These are phyloP conservation scores for Chironomus riparius DNA, from an alignment of 2,888 invertebrate genomes.

Conservation along the genomic window DNA sequence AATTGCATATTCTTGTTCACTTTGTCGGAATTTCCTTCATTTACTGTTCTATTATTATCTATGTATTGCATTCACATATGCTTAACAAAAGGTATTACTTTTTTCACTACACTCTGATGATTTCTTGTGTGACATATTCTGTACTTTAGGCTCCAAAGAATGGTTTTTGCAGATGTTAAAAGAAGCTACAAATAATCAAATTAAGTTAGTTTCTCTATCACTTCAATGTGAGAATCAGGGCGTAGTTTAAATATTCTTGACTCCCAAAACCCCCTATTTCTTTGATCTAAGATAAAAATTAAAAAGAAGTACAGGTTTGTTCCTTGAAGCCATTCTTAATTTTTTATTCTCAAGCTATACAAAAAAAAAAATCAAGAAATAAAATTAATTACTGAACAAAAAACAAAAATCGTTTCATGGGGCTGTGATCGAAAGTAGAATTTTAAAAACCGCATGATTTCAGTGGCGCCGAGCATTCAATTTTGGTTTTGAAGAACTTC, in stretches of 20 bases:
- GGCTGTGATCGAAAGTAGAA: neutral
- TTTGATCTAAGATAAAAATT: too few species aligned
- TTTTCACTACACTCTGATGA: neutral
- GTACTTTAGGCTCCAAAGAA: neutral
- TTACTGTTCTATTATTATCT: neutral
- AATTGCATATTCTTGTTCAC: slow-evolving; percentile 19
- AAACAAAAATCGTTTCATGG: neutral
- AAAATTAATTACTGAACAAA: neutral
- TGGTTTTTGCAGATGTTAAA: neutral
- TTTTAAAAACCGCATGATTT: neutral
- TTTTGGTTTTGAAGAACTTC: neutral
- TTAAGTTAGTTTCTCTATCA: too few species aligned
- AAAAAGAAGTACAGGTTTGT: too few species aligned
- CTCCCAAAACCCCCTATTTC: too few species aligned
- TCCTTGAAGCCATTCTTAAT: neutral
- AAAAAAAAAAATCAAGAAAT: neutral
- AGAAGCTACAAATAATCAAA: neutral
- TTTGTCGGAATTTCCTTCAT: slow-evolving; percentile 12
- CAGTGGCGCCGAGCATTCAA: slow-evolving; percentile 1
- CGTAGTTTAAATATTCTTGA: too few species aligned
- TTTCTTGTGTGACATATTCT: neutral
- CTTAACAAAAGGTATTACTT: neutral
- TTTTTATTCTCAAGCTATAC: neutral
- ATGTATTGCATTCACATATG: neutral
- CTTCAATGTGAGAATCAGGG: too few species aligned